Evolutionary conservation across 2,113 vertebrate species (phyloP).

Genomic region (Ceratotherium simum): DNA sequence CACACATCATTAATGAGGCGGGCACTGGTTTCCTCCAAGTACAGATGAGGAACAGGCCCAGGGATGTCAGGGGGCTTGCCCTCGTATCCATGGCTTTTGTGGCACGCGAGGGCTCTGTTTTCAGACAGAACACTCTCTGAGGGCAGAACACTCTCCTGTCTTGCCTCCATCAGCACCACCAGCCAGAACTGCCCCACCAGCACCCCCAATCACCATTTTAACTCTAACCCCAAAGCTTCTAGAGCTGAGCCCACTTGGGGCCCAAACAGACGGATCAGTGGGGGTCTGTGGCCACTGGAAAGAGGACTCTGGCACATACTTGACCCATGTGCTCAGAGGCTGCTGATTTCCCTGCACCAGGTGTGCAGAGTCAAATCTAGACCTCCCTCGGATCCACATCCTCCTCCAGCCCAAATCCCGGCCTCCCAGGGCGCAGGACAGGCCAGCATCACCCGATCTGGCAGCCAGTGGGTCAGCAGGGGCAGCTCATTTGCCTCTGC

Average conservation of each 20-base stretch:
- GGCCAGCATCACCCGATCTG: fast-evolving
- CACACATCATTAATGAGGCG: fast-evolving
- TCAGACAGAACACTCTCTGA: not conserved
- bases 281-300: fast-evolving
- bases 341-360: not conserved
- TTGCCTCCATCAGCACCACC: too few species aligned
- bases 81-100: fast-evolving
- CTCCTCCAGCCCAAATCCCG: fast-evolving
- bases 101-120: fast-evolving
- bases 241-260: not conserved
- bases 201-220: not conserved
- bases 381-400: too few species aligned
- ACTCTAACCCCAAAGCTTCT: not conserved
- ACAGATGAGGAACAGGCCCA: fast-evolving
- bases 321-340: not conserved
- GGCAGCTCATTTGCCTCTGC: not conserved
- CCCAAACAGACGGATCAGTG: not conserved
- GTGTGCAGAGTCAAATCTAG: not conserved
- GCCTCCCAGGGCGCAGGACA: fast-evolving
- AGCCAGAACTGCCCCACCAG: not conserved
- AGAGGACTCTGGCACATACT: fast-evolving
- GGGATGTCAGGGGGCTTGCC: not conserved
- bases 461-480: not conserved
- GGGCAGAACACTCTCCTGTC: not conserved
- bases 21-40: not conserved